Conservation (phyloP, 2,888 invertebrate genomes). For the Meloe dianella region DNA sequence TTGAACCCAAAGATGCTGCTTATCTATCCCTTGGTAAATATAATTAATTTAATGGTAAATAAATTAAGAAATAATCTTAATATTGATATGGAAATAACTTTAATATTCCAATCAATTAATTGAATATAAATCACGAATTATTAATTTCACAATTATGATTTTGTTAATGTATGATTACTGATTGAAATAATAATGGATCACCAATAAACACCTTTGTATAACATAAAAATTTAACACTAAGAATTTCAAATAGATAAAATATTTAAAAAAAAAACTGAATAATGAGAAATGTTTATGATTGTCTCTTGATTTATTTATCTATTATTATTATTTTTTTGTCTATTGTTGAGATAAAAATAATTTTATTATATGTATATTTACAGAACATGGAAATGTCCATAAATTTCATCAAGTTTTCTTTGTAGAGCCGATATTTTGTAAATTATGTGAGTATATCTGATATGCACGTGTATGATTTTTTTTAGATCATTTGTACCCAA, state of each 20-base stretch:
- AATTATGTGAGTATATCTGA: slow-evolving; percentile 62
- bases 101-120: no score
- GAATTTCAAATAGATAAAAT: background rate
- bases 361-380: slow-evolving; percentile 31
- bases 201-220: background rate
- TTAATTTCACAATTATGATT: no score
- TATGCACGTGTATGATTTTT: background rate
- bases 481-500: background rate
- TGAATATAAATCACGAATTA: no score
- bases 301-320: slow-evolving; percentile 24
- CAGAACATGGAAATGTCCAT: slow-evolving; percentile 53
- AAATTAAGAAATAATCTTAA: no score
- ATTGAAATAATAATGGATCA: no score
- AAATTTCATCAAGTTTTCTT: slow-evolving; percentile 62
- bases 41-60: background rate
- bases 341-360: no score
- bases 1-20: slow-evolving; percentile 45
- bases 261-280: slow-evolving; percentile 6
- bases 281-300: no score
- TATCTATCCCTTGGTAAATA: background rate
- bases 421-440: slow-evolving; percentile 63
- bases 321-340: no score
- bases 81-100: no score
- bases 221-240: no score
- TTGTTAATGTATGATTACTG: no score